These are phyloP conservation scores for Pseudorhombus dupliciocellatus DNA, from an alignment of 2,113 vertebrate genomes.

Conservation along the genomic window DNA sequence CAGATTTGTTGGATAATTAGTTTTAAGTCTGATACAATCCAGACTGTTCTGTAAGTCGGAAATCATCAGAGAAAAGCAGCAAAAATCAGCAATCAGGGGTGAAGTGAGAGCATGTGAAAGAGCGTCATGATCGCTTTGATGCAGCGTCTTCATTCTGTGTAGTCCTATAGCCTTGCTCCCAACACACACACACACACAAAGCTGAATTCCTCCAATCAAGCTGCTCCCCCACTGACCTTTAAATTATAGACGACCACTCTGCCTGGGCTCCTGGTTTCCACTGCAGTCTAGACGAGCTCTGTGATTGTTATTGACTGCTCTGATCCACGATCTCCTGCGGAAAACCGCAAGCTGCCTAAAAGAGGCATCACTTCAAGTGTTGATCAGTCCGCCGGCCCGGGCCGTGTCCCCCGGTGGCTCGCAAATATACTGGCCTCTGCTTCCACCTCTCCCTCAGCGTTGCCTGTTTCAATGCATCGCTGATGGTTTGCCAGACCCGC, in stretches of 20 bases:
- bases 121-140: not conserved
- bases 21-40: too few relatives aligned
- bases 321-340: slow-evolving; percentile 49
- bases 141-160: not conserved
- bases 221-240: slow-evolving; percentile 63
- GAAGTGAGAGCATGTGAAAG: too few relatives aligned
- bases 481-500: slow-evolving; percentile 32
- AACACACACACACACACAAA: not conserved
- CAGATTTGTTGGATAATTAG: too few relatives aligned
- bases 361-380: slow-evolving; percentile 53
- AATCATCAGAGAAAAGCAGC: too few relatives aligned
- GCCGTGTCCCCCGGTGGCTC: slow-evolving; percentile 1
- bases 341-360: slow-evolving; percentile 52
- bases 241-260: slow-evolving; percentile 43
- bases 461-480: slow-evolving; percentile 41
- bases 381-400: slow-evolving; percentile 31
- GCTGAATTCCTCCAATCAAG: slow-evolving; percentile 18
- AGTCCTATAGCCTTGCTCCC: not conserved
- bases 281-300: slow-evolving; percentile 49
- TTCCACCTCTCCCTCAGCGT: slow-evolving; percentile 17
- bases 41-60: too few relatives aligned
- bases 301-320: slow-evolving; percentile 56
- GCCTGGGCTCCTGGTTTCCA: slow-evolving; percentile 23
- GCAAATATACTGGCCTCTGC: slow-evolving; percentile 12
- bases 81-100: too few relatives aligned